Evolutionary conservation across 2,888 invertebrate genomes (phyloP), one percentile per base, ranked within the genome.

Genomic region (Conchocele bisecta): DNA sequence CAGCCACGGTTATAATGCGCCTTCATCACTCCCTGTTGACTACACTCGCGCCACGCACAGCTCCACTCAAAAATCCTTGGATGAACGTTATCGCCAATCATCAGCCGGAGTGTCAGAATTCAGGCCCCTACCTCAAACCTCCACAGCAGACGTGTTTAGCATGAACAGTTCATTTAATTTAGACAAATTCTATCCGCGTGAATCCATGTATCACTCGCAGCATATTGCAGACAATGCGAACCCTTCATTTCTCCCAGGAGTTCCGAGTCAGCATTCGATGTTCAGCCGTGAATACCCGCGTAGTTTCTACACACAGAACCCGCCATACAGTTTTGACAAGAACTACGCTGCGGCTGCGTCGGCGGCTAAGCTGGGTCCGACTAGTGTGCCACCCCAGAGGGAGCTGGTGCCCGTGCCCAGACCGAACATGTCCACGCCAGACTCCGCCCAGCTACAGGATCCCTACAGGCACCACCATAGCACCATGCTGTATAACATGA

Each of bases 401-500:
- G 86, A 89, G 54, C 78, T 88, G 42, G 84, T 84, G 42, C 72
- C 82, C 13, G 86, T 86, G 51, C 81, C 84, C 13, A 73, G 88
- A 28, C 81, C 86, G 11, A 83, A 83, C 15, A 83, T 86, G 46
- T 72, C 83, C 9, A 85, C 79, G 7, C 75, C 80, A 9, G 83
- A 81, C n/a, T 61, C 75, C 11, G 68, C 77, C 78, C 87, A 87
- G 74, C 82, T 88, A 42, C 89, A 87, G 64, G 90, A 90, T 53
- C 88, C 90, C 0, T 90, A 90, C 68, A 76, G 90, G 51, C 86
- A 77, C 53, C 87, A 77, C 57, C 72, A 72, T 50, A 77, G 76
- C 60, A 70, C 88, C 13, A 86, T 90, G 82, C 73, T 90, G 28
- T 89, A 90, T 70, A 88, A 89, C 71, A 88, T 88, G 84, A 89